Evolutionary conservation across 2,113 vertebrate genomes (phyloP), one percentile per base, ranked within the genome.

Genomic region (Blennius ocellaris): DNA sequence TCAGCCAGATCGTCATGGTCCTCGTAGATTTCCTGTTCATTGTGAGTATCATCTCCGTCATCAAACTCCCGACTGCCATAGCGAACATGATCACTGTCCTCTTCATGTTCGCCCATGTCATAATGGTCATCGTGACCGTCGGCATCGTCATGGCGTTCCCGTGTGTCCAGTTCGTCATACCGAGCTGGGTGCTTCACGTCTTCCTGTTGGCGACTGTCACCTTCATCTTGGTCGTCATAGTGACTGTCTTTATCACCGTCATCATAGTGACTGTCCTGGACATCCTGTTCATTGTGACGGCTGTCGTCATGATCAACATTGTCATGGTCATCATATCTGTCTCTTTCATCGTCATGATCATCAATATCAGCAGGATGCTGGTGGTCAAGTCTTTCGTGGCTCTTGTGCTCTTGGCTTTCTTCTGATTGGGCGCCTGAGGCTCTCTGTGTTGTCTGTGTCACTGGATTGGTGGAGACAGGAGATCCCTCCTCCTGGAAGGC

Each of bases 401-500:
- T 77, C 15, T 82, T 68, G 1, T 88, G 51, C 41, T 93, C 90
- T 57, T 76, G 84, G 12, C 86, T 92, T 56, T 92, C 86, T 15
- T 89, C 90, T 1, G 88, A 89, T 36, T 90, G 90, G 0, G 70
- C 54, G 0, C 86, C 92, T 14, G 78, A 89, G 16, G 76, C 47
- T 66, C 93, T 94, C 30, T 83, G 77, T 62, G 94, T 87, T 2
- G 78, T 84, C 65, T 90, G 93, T 0, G 86, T 87, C 45, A 47
- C 52, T 9, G 71, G 85, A 73, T 89, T 90, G 38, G 86, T 87
- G 38, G 89, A 76, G 36, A 88, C 78, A 0, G 90, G 80, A 58
- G 56, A 78, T 21, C 77, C 86, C 6, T 90, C 82, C 17, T 95
- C 91, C 48, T 93, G 92, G 71, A 97, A 94, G 44, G 92, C 85